These are phyloP conservation scores for Mungos mungo DNA, from an alignment of 2,113 vertebrate species.

Conservation along the genomic window DNA sequence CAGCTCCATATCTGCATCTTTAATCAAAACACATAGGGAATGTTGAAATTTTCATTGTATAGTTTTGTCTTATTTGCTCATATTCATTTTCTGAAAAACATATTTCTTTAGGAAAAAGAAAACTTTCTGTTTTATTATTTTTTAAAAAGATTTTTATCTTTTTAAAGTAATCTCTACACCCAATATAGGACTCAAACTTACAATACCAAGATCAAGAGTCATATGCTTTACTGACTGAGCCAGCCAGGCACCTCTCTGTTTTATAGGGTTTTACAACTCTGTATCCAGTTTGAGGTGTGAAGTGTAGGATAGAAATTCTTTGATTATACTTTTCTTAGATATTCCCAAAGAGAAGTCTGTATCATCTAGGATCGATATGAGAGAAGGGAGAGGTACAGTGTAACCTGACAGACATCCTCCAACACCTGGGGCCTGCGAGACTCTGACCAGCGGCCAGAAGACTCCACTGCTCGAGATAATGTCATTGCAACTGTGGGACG, in stretches of 20 bases:
- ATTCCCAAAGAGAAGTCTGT: not conserved
- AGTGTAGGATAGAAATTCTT: not conserved
- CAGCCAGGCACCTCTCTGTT: not conserved
- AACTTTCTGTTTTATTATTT: not conserved
- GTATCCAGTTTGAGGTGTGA: not conserved
- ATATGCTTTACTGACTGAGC: not conserved
- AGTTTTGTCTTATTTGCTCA: not conserved
- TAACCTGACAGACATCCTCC: accelerated
- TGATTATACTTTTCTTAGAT: not conserved
- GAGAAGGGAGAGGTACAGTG: not conserved
- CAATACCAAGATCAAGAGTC: not conserved
- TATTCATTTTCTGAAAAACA: not conserved
- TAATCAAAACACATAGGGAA: not conserved
- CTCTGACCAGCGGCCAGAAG: not conserved
- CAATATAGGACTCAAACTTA: not conserved
- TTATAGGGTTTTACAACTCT: conserved; percentile 8
- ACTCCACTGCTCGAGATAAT: not conserved
- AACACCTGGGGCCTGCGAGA: not conserved
- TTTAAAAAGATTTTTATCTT: not conserved
- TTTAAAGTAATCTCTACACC: not conserved
- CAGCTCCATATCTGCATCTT: not conserved
- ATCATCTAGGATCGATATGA: not conserved
- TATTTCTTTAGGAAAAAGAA: not conserved
- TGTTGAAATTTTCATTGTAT: not conserved
- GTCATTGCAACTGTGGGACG: too few relatives aligned